phyloP scores from a whole-genome alignment of 2,113 vertebrate species.

The Thermophis baileyi region DNA sequence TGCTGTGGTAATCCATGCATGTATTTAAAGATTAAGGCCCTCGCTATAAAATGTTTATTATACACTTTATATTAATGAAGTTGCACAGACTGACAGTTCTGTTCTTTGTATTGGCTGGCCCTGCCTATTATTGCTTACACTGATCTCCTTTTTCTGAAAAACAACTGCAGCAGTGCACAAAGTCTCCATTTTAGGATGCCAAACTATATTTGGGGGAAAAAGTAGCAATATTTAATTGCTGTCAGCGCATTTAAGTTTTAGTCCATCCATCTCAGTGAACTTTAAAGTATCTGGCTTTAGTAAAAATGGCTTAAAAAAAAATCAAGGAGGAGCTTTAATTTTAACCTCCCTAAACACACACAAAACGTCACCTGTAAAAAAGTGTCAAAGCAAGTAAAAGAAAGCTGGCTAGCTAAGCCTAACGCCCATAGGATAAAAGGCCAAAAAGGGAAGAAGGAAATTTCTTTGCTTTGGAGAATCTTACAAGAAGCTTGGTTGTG shows the following conservation, averaged over 20 bases:
- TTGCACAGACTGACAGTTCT: constrained; percentile 52
- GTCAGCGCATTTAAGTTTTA: background rate
- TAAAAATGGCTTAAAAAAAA: constrained; percentile 14
- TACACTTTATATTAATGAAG: constrained; percentile 69
- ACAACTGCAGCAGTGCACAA: background rate
- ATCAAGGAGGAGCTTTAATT: background rate
- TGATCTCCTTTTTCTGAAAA: constrained; percentile 44
- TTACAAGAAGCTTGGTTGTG: background rate
- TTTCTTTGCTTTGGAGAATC: background rate
- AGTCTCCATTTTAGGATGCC: constrained; percentile 31
- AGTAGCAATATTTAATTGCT: background rate
- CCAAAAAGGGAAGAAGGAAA: background rate
- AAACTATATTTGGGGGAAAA: background rate
- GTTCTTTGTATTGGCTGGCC: constrained; percentile 41
- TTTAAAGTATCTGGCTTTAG: background rate
- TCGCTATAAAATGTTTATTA: constrained; percentile 50
- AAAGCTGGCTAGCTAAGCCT: constrained; percentile 16
- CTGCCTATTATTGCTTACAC: constrained; percentile 16
- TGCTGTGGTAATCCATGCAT: constrained; percentile 58
- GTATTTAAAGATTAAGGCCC: constrained; percentile 58
- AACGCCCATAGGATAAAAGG: background rate
- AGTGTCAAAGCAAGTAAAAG: constrained; percentile 20
- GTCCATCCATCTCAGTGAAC: background rate
- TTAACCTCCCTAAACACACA: background rate
- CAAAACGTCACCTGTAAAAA: background rate